These are phyloP conservation scores for Rhamnusium bicolor DNA, from an alignment of 2,888 invertebrate genomes.

Conservation along the genomic window DNA sequence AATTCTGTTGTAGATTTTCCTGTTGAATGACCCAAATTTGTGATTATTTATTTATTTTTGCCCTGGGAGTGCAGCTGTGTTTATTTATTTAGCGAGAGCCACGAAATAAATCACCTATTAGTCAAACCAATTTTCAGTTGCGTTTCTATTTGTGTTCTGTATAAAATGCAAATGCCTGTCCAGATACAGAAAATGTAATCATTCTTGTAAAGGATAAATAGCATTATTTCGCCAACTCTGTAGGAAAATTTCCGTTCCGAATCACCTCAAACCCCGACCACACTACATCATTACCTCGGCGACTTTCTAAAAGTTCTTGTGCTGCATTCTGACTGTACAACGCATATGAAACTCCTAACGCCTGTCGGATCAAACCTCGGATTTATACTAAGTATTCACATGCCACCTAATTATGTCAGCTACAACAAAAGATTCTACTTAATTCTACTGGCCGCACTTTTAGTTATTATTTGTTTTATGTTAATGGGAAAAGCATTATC, in stretches of 20 bases:
- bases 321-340: slow-evolving; percentile 33
- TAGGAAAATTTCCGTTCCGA: slow-evolving; percentile 15
- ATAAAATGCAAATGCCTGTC: neutral
- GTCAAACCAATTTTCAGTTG: too few species aligned
- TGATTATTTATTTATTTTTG: too few species aligned
- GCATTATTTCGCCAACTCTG: neutral
- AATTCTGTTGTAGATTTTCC: too few species aligned
- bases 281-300: slow-evolving; percentile 32
- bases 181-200: neutral
- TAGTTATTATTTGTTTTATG: slow-evolving; percentile 45
- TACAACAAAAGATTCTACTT: slow-evolving; percentile 28
- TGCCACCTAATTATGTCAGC: slow-evolving; percentile 32
- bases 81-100: too few species aligned
- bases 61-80: too few species aligned
- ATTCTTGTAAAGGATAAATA: neutral
- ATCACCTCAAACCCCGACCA: slow-evolving; percentile 9
- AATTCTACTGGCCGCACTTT: slow-evolving; percentile 27
- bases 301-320: slow-evolving; percentile 31
- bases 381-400: slow-evolving; percentile 25
- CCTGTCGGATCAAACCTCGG: slow-evolving; percentile 33
- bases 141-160: neutral
- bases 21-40: too few species aligned
- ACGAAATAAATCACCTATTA: too few species aligned
- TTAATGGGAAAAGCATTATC: slow-evolving; percentile 54
- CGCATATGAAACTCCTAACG: slow-evolving; percentile 16